Percentiles rank a stretch among this genome's conserved stretches.
Evolutionary conservation across 2,888 invertebrate genomes (phyloP).

Genomic region (Fissipunctia ypsillon): DNA sequence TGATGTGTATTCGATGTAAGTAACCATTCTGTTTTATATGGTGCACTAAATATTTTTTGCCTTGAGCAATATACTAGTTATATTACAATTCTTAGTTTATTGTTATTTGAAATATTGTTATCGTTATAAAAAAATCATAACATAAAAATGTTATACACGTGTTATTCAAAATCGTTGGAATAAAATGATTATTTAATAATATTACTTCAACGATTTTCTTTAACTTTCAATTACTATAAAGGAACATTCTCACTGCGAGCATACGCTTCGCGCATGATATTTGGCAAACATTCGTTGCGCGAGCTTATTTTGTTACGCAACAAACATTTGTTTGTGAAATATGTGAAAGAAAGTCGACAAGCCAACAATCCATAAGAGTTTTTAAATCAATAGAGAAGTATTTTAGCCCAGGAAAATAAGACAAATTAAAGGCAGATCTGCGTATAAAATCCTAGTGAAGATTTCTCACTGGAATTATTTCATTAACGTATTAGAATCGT

Average conservation of each 20-base stretch:
- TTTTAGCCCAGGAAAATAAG: too few relatives aligned
- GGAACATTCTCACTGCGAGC: too few relatives aligned
- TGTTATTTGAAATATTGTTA: constrained; percentile 5
- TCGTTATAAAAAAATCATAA: too few relatives aligned
- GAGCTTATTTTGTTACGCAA: background rate
- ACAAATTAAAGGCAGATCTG: too few relatives aligned
- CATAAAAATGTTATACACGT: too few relatives aligned
- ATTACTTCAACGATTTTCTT: background rate
- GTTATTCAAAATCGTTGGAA: constrained; percentile 1
- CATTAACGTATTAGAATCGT: too few relatives aligned
- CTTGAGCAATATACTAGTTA: constrained; percentile 6
- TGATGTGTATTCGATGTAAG: background rate
- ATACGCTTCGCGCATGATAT: background rate
- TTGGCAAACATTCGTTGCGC: background rate
- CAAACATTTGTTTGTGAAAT: too few relatives aligned
- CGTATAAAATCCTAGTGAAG: too few relatives aligned
- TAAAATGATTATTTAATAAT: background rate
- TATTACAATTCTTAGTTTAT: too few relatives aligned
- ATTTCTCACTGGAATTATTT: too few relatives aligned
- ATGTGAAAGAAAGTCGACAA: too few relatives aligned
- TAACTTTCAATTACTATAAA: constrained; percentile 1
- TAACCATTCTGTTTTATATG: background rate
- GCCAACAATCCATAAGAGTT: background rate
- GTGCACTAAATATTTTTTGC: background rate
- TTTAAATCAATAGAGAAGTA: background rate